phyloP scores from a whole-genome alignment of 2,797 vertebrate genomes.

The Rhadinocentrus ornatus region DNA sequence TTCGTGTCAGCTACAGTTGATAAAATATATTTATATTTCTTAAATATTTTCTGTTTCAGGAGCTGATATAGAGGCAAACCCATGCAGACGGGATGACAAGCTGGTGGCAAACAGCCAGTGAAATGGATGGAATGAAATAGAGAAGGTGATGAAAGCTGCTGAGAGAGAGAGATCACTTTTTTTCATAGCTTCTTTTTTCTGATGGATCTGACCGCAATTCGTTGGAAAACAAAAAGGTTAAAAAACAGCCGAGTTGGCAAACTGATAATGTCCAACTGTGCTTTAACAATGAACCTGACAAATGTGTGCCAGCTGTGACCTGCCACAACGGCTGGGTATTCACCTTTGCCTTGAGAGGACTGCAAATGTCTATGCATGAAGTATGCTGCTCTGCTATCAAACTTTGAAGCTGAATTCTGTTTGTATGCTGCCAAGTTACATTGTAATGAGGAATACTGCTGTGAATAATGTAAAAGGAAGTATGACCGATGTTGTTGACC shows the following conservation, averaged over 20 bases:
- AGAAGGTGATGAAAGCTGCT: conserved; percentile 21
- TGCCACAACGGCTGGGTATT: neutral
- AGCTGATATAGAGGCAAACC: conserved; percentile 28
- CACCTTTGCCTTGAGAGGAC: neutral
- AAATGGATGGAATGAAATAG: conserved; percentile 28
- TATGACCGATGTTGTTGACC: conserved; percentile 28
- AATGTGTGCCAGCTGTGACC: conserved; percentile 16
- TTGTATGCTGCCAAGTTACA: neutral
- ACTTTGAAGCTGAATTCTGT: neutral
- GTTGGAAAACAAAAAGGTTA: conserved; percentile 54
- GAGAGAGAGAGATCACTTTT: conserved; percentile 35
- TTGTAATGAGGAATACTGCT: neutral
- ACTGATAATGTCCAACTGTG: conserved; percentile 17
- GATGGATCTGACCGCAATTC: conserved; percentile 19
- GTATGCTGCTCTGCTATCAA: neutral
- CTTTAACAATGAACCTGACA: conserved; percentile 27
- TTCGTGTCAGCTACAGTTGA: too few species aligned
- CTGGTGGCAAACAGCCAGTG: conserved; percentile 39
- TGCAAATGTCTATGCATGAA: neutral
- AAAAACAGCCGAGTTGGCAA: conserved; percentile 57
- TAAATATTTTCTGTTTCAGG: conserved; percentile 15
- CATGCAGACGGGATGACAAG: conserved; percentile 38
- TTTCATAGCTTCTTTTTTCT: conserved; percentile 35
- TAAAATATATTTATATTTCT: conserved; percentile 5
- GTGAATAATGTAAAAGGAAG: conserved; percentile 9